phyloP scores from a whole-genome alignment of 2,888 invertebrate genomes.

The Vanessa cardui region DNA sequence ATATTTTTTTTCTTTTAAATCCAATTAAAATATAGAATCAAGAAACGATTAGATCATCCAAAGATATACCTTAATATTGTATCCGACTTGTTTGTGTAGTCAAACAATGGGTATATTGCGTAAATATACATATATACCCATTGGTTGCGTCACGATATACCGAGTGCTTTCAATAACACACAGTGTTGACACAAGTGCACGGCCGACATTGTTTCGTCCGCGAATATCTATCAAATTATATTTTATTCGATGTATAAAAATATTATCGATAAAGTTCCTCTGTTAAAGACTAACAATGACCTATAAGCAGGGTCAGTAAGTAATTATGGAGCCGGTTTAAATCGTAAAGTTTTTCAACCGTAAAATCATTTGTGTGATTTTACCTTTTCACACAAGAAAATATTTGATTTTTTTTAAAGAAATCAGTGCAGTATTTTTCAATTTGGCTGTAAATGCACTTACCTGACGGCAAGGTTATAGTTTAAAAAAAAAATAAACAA shows the following conservation, averaged over 20 bases:
- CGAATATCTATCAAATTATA: conserved; percentile 17
- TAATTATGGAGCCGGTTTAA: neutral
- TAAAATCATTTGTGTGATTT: too few species aligned
- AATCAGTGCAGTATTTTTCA: too few species aligned
- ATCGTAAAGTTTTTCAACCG: too few species aligned
- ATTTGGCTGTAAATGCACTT: too few species aligned
- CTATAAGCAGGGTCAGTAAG: neutral
- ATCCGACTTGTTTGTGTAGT: conserved; percentile 49
- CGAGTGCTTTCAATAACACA: conserved; percentile 68
- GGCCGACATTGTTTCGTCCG: conserved; percentile 53
- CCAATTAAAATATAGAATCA: neutral
- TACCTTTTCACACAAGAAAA: too few species aligned
- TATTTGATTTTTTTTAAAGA: too few species aligned
- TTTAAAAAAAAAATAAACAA: too few species aligned
- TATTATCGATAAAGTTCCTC: neutral
- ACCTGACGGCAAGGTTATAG: too few species aligned
- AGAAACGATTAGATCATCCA: conserved; percentile 28
- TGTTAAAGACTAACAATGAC: too few species aligned
- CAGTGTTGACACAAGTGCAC: conserved; percentile 74
- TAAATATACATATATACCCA: conserved; percentile 57
- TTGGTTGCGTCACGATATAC: conserved; percentile 66
- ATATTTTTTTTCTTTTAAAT: neutral
- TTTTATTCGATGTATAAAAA: neutral
- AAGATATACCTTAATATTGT: conserved; percentile 35
- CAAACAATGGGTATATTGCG: conserved; percentile 59